A percentile compares a stretch with the other conserved stretches of the same genome.
Evolutionary conservation across 2,797 vertebrate genomes (phyloP).

Genomic region (Lindbergichthys nudifrons): DNA sequence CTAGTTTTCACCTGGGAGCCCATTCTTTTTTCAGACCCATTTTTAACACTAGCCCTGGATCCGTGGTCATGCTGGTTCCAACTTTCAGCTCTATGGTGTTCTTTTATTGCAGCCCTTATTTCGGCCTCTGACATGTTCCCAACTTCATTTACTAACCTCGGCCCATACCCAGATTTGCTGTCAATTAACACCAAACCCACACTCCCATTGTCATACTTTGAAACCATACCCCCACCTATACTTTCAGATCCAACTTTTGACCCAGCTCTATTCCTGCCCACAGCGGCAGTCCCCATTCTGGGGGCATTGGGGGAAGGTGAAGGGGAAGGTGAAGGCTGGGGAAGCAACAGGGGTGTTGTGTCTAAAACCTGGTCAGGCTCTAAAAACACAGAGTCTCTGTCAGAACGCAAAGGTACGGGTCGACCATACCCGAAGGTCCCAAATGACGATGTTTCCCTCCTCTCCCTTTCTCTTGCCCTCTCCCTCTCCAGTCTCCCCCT

Average conservation of each 20-base stretch:
- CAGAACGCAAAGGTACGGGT: conserved; percentile 70
- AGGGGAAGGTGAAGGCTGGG: conserved; percentile 76
- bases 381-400: conserved; percentile 78
- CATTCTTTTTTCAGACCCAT: conserved; percentile 62
- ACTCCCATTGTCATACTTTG: conserved; percentile 64
- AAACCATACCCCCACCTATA: conserved; percentile 53
- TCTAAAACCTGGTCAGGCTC: conserved; percentile 77
- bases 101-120: conserved; percentile 61
- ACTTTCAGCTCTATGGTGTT: conserved; percentile 51
- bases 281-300: conserved; percentile 76
- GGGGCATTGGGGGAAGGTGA: conserved; percentile 76
- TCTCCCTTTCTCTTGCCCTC: conserved; percentile 75
- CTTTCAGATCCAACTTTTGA: conserved; percentile 72
- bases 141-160: conserved; percentile 56
- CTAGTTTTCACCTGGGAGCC: conserved; percentile 74
- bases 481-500: conserved; percentile 77
- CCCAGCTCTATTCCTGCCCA: conserved; percentile 75
- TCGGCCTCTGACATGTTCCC: conserved; percentile 66
- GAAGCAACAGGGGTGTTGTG: conserved; percentile 79
- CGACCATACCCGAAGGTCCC: conserved; percentile 77
- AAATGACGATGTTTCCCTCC: conserved; percentile 75
- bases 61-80: conserved; percentile 71
- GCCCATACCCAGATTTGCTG: conserved; percentile 65
- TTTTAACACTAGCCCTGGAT: conserved; percentile 59
- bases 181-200: conserved; percentile 67